A percentile compares a stretch with the other conserved stretches of the same genome.
These are phyloP conservation scores for Pachycephala philippinensis DNA, from an alignment of 2,113 vertebrate species.

Conservation along the genomic window DNA sequence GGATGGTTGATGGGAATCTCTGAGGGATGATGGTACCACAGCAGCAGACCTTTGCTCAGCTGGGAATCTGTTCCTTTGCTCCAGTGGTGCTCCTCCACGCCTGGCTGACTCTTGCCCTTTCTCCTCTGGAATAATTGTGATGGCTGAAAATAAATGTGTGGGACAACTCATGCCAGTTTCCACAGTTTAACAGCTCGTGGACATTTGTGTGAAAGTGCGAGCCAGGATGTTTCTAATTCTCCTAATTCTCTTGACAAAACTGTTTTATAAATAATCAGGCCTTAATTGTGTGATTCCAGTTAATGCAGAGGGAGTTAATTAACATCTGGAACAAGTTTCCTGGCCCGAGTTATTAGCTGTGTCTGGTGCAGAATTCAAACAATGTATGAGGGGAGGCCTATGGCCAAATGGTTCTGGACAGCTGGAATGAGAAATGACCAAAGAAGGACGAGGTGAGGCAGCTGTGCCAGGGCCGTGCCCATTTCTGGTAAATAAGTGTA, in stretches of 20 bases:
- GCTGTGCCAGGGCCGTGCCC: not conserved
- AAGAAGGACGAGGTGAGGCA: not conserved
- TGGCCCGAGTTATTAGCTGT: not conserved
- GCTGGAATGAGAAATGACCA: not conserved
- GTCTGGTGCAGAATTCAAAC: slow-evolving; percentile 31
- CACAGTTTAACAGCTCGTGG: not conserved
- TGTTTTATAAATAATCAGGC: slow-evolving; percentile 38
- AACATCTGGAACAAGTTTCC: slow-evolving; percentile 61
- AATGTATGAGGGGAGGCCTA: not conserved
- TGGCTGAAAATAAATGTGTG: slow-evolving; percentile 1
- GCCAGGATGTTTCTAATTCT: slow-evolving; percentile 44
- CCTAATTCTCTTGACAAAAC: slow-evolving; percentile 11
- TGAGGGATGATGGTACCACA: not conserved
- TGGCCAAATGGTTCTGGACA: not conserved
- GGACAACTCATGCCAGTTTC: not conserved
- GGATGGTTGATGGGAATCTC: not conserved
- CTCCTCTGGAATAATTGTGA: not conserved
- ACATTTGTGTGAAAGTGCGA: slow-evolving; percentile 31
- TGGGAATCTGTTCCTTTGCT: not conserved
- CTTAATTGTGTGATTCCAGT: slow-evolving; percentile 23
- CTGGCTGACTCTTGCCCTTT: not conserved
- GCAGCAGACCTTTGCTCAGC: not conserved
- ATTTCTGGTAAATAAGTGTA: not conserved
- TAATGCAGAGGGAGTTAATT: slow-evolving; percentile 32
- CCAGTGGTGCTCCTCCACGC: not conserved